Conservation (phyloP, 2,888 invertebrate genomes). For the Ichneumon xanthorius region DNA sequence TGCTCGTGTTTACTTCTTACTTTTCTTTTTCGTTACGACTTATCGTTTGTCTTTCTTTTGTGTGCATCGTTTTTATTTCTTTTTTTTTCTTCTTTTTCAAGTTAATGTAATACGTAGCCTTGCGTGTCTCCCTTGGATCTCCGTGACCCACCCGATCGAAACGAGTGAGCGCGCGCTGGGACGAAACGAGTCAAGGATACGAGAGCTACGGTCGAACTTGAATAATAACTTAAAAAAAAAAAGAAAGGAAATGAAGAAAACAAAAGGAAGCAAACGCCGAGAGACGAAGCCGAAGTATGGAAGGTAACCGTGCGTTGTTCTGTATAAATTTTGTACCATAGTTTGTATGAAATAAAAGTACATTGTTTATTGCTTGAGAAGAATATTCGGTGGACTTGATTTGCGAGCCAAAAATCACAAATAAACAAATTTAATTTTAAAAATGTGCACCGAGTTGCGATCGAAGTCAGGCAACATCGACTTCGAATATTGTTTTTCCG, state of each 20-base stretch:
- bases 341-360: slow-evolving; percentile 86
- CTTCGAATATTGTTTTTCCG: slow-evolving; percentile 87
- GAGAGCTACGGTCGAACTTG: slow-evolving; percentile 78
- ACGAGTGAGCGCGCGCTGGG: slow-evolving; percentile 76
- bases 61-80: slow-evolving; percentile 33
- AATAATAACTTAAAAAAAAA: slow-evolving; percentile 30
- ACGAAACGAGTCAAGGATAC: slow-evolving; percentile 78
- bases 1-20: slow-evolving; percentile 75
- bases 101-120: slow-evolving; percentile 13
- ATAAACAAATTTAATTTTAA: not conserved
- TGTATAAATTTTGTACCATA: slow-evolving; percentile 88
- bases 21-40: slow-evolving; percentile 33
- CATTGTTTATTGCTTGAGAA: slow-evolving; percentile 86
- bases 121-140: slow-evolving; percentile 39
- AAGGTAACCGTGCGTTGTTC: slow-evolving; percentile 82
- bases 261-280: slow-evolving; percentile 75
- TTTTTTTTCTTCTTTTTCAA: slow-evolving; percentile 37
- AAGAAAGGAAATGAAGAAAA: slow-evolving; percentile 54
- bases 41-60: slow-evolving; percentile 54
- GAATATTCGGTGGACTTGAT: slow-evolving; percentile 46
- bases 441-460: not conserved
- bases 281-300: slow-evolving; percentile 53
- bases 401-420: not conserved
- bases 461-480: slow-evolving; percentile 85
- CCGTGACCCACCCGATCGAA: slow-evolving; percentile 35